These are phyloP conservation scores for Pipistrellus nathusii DNA, from an alignment of 2,797 vertebrate species.

Conservation along the genomic window DNA sequence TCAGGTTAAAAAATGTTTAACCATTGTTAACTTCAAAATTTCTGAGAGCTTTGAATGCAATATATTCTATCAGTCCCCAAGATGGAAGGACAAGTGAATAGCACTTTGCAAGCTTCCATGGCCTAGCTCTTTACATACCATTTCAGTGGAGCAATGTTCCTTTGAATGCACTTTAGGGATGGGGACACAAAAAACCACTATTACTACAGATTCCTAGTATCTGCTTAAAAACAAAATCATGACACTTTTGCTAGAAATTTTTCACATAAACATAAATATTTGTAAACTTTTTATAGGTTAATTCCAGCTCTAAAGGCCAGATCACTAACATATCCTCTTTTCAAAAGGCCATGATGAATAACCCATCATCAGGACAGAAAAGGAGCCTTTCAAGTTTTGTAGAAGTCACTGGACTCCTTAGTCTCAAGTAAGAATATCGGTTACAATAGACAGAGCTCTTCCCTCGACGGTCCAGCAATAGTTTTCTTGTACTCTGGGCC, in stretches of 20 bases:
- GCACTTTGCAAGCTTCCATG: neutral
- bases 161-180: neutral
- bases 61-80: neutral
- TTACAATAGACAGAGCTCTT: neutral
- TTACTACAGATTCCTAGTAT: neutral
- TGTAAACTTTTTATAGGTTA: neutral
- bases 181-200: neutral
- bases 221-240: conserved; percentile 20
- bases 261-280: neutral
- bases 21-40: neutral
- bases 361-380: conserved; percentile 10
- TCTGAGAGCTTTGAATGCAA: neutral
- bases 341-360: neutral
- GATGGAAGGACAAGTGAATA: neutral
- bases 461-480: neutral
- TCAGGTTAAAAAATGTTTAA: neutral
- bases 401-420: neutral
- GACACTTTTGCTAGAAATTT: conserved; percentile 36
- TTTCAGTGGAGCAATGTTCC: neutral
- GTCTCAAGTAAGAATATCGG: neutral
- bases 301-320: neutral
- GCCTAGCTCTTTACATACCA: neutral
- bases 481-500: neutral
- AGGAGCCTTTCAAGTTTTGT: neutral
- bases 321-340: neutral